Conservation (phyloP, 2,113 vertebrate genomes). For the Upupa epops region DNA sequence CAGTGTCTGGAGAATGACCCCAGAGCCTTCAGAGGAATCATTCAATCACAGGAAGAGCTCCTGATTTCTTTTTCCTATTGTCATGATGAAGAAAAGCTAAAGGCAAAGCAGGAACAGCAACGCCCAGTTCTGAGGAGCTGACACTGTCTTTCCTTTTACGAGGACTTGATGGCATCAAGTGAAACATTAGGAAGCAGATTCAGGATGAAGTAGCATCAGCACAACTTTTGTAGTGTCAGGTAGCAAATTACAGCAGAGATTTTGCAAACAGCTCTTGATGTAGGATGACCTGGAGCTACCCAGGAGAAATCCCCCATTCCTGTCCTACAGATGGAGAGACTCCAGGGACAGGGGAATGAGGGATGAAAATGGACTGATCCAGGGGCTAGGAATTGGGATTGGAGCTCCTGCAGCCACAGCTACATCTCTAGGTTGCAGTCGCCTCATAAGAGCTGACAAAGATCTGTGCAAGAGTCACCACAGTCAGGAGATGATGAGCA, state of each 20-base stretch:
- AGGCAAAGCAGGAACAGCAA: neutral
- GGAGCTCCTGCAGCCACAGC: rapidly evolving
- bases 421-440: neutral
- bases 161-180: neutral
- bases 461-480: neutral
- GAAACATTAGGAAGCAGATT: neutral
- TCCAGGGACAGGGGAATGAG: neutral
- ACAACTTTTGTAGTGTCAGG: neutral
- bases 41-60: neutral
- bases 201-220: neutral
- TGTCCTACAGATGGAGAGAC: neutral
- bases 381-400: neutral
- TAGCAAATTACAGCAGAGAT: neutral
- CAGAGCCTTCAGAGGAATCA: neutral
- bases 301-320: neutral
- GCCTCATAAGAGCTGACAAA: rapidly evolving
- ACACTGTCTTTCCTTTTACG: neutral
- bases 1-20: neutral
- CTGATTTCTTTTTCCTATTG: neutral
- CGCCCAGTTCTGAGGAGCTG: neutral
- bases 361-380: neutral
- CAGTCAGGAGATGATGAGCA: neutral
- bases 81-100: neutral
- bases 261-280: neutral
- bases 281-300: neutral